Evolutionary conservation across 2,888 invertebrate genomes (phyloP).

Genomic region (Heliconius charithonia): DNA sequence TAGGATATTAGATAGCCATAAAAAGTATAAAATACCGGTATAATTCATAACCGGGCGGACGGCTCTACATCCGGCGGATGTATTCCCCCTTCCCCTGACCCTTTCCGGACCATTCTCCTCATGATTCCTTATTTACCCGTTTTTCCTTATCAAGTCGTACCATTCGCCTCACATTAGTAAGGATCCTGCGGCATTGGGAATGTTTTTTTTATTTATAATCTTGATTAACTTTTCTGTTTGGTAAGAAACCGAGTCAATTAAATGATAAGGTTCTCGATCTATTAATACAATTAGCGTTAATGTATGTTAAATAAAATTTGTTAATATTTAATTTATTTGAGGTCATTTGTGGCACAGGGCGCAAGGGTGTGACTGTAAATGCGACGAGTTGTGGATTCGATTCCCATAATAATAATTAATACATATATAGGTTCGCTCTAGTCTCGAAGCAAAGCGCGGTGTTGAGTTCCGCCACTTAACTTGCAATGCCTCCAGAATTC

Average conservation of each 20-base stretch:
- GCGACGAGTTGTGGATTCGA: too few relatives aligned
- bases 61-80: slow-evolving; percentile 68
- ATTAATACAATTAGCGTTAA: not conserved
- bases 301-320: not conserved
- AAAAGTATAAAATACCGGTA: slow-evolving; percentile 50
- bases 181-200: slow-evolving; percentile 70
- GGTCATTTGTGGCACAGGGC: too few relatives aligned
- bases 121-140: slow-evolving; percentile 78
- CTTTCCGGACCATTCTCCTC: slow-evolving; percentile 65
- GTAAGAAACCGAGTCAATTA: slow-evolving; percentile 43
- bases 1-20: slow-evolving; percentile 56
- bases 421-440: too few relatives aligned
- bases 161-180: slow-evolving; percentile 77
- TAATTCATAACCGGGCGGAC: slow-evolving; percentile 56
- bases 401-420: too few relatives aligned
- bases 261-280: slow-evolving; percentile 20
- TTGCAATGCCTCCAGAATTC: too few relatives aligned
- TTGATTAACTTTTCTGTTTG: slow-evolving; percentile 61
- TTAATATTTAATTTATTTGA: too few relatives aligned
- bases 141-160: slow-evolving; percentile 79
- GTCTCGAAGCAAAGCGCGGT: too few relatives aligned
- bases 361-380: too few relatives aligned
- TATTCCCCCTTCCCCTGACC: slow-evolving; percentile 57
- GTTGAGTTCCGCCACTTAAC: too few relatives aligned
- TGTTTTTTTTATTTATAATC: slow-evolving; percentile 52